phyloP scores from a whole-genome alignment of 2,888 invertebrate genomes.

The Dasypolia templi region DNA sequence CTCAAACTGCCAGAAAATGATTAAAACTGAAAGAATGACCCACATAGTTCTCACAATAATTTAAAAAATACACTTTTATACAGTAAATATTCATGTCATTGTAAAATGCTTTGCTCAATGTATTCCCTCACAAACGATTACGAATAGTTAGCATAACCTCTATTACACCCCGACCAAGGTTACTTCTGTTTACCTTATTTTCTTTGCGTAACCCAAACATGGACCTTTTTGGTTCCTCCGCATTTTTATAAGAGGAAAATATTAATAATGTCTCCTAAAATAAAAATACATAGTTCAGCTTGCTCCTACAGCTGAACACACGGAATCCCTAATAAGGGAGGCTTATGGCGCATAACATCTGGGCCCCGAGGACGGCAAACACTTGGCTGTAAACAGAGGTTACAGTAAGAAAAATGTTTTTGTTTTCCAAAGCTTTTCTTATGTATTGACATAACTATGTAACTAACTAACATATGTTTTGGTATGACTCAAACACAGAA shows the following conservation, averaged over 20 bases:
- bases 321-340: conserved; percentile 89
- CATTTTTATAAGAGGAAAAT: conserved; percentile 72
- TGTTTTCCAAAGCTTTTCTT: conserved; percentile 81
- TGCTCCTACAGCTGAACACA: conserved; percentile 81
- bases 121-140: conserved; percentile 34
- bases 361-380: conserved; percentile 87
- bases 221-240: conserved; percentile 52
- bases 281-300: conserved; percentile 81
- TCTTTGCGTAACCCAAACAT: conserved; percentile 53
- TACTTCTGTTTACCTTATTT: conserved; percentile 47
- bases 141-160: conserved; percentile 34
- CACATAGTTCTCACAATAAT: too few relatives aligned
- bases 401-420: conserved; percentile 88
- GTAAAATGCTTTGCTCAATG: too few relatives aligned
- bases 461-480: too few relatives aligned
- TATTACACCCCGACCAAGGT: conserved; percentile 21
- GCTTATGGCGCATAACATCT: conserved; percentile 89
- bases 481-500: conserved; percentile 51
- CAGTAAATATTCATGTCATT: too few relatives aligned
- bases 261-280: conserved; percentile 84
- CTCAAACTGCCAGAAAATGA: too few relatives aligned
- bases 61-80: too few relatives aligned
- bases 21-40: too few relatives aligned
- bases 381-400: conserved; percentile 87
- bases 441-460: conserved; percentile 80